Evolutionary conservation across 2,888 invertebrate species (phyloP).

Genomic region (Zaprionus obscuricornis): DNA sequence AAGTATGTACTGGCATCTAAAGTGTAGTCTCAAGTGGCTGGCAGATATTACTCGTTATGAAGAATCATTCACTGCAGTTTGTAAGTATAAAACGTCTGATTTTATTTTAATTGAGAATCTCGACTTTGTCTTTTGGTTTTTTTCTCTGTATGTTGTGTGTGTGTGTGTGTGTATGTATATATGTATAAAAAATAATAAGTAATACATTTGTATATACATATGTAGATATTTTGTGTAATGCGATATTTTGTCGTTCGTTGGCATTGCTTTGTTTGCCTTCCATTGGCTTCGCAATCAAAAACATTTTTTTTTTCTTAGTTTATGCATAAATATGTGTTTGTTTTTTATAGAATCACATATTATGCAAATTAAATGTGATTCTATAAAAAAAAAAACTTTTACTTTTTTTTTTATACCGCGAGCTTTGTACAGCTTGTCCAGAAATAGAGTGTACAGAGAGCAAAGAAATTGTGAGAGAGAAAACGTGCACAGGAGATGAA

Average conservation of each 20-base stretch:
- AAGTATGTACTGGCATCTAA: not conserved
- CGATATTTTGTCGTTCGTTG: constrained; percentile 71
- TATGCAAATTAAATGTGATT: too few species aligned
- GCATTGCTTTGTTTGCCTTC: constrained; percentile 21
- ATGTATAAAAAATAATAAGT: too few species aligned
- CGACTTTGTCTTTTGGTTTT: too few species aligned
- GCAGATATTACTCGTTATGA: constrained; percentile 33
- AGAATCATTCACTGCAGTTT: too few species aligned
- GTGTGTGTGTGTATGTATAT: not conserved
- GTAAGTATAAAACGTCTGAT: constrained; percentile 53
- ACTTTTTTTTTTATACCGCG: constrained; percentile 24
- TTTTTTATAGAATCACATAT: too few species aligned
- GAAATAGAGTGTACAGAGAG: constrained; percentile 14
- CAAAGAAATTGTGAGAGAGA: constrained; percentile 10
- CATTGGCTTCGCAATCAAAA: constrained; percentile 13
- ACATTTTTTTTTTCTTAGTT: constrained; percentile 17
- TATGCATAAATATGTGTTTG: constrained; percentile 12
- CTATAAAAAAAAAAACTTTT: constrained; percentile 22
- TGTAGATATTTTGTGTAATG: too few species aligned
- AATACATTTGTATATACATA: too few species aligned
- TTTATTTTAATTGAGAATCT: constrained; percentile 8
- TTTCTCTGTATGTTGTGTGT: too few species aligned
- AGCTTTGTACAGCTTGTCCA: constrained; percentile 40
- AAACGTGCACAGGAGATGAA: constrained; percentile 24
- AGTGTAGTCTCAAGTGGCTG: constrained; percentile 38